Base-by-base conservation (phyloP, 2,113 vertebrate species). In the Plecturocebus donacophilus region DNA sequence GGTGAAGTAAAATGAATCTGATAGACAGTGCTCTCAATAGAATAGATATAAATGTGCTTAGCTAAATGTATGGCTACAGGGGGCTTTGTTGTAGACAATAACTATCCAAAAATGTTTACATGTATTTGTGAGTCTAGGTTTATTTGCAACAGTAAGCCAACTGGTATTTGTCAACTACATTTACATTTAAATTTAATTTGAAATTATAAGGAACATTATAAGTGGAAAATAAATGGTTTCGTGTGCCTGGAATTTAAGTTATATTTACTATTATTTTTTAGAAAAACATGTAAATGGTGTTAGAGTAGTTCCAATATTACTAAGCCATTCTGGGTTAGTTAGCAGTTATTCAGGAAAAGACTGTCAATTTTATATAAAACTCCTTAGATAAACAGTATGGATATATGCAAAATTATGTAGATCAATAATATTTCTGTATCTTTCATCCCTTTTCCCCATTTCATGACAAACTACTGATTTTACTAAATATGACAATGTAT, bases 1-100 rank as follows among this genome's bases (percentile, higher is more conserved):
- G 61, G 52, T 90, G 88, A 97, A 97, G 97, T 84, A 80, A 93
- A 93, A 89, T 79, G 5, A 94, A 56, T 87, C 96, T 96, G n/a
- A 87, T 97, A 91, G 90, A 92, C 5, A 84, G 2, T 52, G 10
- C 9, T 14, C 19, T 79, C 45, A 79, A 32, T 4, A 70, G 35
- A 92, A 58, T 52, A 70, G 20, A 49, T 25, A 56, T 35, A 73
- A 86, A 68, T 79, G 30, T 71, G 35, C 49, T 49, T 70, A 66
- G 61, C 54, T 71, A 47, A 11, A 40, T 71, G 54, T 61, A 10
- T 52, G 45, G 11, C n/a, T 90, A 21, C 4, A 70, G 30, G 35
- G 77, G 85, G 16, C 79, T 97, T 80, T 8, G 0, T 96, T 90
- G 82, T 56, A 61, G 90, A 87, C 45, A 90, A 49, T 75, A 96